Evolutionary conservation across 2,113 vertebrate genomes (phyloP).

Genomic region (Tursiops truncatus): DNA sequence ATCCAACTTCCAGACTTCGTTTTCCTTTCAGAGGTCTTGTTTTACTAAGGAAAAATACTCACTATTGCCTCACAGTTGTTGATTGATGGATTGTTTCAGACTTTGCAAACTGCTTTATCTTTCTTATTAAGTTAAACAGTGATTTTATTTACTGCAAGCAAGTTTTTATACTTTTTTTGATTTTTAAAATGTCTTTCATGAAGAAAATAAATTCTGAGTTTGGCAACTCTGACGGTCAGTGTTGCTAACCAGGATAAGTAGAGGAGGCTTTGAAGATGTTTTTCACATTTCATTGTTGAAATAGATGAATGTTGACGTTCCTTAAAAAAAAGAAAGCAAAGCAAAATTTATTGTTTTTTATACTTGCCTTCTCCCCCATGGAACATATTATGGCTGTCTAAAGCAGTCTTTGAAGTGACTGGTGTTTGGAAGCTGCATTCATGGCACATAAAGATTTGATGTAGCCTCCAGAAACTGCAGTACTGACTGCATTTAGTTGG

Average conservation of each 20-base stretch:
- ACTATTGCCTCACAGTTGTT: not conserved
- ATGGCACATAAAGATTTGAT: not conserved
- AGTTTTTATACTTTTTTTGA: not conserved
- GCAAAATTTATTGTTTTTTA: not conserved
- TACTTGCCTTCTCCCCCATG: not conserved
- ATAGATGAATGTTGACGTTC: not conserved
- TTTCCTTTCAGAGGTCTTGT: not conserved
- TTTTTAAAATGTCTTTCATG: not conserved
- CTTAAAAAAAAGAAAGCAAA: not conserved
- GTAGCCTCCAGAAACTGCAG: not conserved
- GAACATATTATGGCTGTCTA: not conserved
- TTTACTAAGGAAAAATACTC: not conserved
- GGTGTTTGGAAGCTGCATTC: not conserved
- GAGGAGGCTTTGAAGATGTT: not conserved
- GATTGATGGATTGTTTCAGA: not conserved
- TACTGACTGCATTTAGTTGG: not conserved
- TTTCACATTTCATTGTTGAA: not conserved
- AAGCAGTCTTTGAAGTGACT: not conserved
- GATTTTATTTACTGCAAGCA: not conserved
- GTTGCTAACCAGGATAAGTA: not conserved
- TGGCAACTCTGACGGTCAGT: not conserved
- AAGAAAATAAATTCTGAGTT: slow-evolving; percentile 32
- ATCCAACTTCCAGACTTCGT: not conserved
- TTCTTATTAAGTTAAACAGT: not conserved
- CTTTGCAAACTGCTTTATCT: not conserved